Conservation (phyloP, 2,113 vertebrate genomes). For the Pygoscelis antarcticus region DNA sequence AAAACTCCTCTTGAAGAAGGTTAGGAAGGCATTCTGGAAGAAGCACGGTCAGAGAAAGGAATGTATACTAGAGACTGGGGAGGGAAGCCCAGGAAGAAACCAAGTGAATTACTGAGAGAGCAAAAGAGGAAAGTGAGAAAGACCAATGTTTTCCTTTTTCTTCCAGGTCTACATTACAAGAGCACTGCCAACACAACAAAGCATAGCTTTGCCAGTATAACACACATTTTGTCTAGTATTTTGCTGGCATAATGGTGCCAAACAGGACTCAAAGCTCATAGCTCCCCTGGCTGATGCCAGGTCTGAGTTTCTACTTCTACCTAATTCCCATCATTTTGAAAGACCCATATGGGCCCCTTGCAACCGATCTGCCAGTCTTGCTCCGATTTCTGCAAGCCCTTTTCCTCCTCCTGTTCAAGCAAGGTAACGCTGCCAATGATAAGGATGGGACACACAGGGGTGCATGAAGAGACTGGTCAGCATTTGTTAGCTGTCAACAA, state of each 20-base stretch:
- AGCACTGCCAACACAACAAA: not conserved
- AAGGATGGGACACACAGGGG: not conserved
- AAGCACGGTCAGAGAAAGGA: not conserved
- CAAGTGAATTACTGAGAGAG: not conserved
- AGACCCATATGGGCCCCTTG: not conserved
- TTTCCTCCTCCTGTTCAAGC: not conserved
- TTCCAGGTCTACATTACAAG: not conserved
- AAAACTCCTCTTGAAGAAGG: not conserved
- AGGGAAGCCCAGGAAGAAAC: not conserved
- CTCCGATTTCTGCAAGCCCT: not conserved
- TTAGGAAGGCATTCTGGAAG: not conserved
- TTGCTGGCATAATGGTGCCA: not conserved
- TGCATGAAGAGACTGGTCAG: not conserved
- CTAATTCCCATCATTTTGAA: not conserved
- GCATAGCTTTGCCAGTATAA: not conserved
- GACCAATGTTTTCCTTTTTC: not conserved
- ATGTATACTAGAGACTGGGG: not conserved
- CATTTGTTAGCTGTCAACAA: not conserved
- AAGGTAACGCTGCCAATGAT: not conserved
- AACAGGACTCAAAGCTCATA: not conserved
- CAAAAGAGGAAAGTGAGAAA: not conserved
- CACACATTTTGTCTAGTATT: not conserved
- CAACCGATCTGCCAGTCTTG: not conserved
- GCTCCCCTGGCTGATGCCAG: not conserved
- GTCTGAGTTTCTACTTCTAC: not conserved